phyloP scores from a whole-genome alignment of 1,140 invertebrate genomes.

The Euwallacea fornicatus region DNA sequence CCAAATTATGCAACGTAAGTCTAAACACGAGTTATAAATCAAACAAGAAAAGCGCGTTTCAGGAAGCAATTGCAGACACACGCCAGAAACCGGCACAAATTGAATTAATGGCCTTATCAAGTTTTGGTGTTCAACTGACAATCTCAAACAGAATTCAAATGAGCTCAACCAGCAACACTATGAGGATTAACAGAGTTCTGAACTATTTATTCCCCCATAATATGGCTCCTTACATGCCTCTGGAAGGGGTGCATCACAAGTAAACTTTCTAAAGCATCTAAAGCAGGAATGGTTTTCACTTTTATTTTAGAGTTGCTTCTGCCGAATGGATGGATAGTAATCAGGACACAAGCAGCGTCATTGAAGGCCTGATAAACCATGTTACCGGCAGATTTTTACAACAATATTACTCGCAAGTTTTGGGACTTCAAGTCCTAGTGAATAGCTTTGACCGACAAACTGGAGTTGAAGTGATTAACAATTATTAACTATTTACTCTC shows the following conservation, averaged over 20 bases:
- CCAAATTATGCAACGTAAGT: slow-evolving; percentile 33
- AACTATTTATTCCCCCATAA: slow-evolving; percentile 51
- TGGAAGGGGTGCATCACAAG: slow-evolving; percentile 54
- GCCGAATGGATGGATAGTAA: slow-evolving; percentile 63
- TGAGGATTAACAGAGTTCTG: slow-evolving; percentile 51
- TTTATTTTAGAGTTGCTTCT: slow-evolving; percentile 70
- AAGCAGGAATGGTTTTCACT: not conserved
- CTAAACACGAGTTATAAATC: not conserved
- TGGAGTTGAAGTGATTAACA: slow-evolving; percentile 36
- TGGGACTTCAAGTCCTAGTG: slow-evolving; percentile 87
- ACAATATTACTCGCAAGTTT: slow-evolving; percentile 86
- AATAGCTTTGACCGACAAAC: slow-evolving; percentile 67
- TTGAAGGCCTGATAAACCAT: slow-evolving; percentile 41
- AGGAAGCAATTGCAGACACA: not conserved
- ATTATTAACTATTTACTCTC: not conserved
- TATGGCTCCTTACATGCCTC: slow-evolving; percentile 51
- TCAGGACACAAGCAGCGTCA: slow-evolving; percentile 24
- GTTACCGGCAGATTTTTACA: slow-evolving; percentile 71
- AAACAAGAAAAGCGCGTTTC: slow-evolving; percentile 10
- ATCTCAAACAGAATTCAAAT: slow-evolving; percentile 65
- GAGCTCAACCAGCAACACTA: slow-evolving; percentile 51
- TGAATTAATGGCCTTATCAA: slow-evolving; percentile 57
- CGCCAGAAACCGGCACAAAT: slow-evolving; percentile 36
- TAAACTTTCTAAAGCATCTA: slow-evolving; percentile 25
- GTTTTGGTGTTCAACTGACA: slow-evolving; percentile 64